These are phyloP conservation scores for Apodemus speciosus DNA, from an alignment of 2,113 vertebrate species.

Conservation along the genomic window DNA sequence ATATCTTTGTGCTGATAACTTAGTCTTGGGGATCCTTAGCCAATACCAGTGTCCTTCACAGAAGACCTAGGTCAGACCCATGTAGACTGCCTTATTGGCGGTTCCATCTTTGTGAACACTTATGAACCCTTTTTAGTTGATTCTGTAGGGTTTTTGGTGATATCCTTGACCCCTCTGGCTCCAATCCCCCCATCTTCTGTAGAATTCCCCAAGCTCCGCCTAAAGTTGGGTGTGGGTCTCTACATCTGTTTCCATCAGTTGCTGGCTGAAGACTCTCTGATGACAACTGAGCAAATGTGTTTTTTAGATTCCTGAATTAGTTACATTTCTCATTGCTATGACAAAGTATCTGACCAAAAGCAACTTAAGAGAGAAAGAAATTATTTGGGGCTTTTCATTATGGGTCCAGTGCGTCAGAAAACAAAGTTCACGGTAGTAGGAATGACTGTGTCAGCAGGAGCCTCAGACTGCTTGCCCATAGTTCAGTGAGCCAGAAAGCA, in stretches of 20 bases:
- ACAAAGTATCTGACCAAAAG: background rate
- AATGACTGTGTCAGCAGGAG: background rate
- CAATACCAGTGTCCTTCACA: background rate
- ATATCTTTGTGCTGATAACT: background rate
- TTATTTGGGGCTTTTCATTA: background rate
- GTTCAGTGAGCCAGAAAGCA: background rate
- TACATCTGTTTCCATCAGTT: background rate
- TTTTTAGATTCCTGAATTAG: background rate
- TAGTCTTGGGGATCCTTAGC: background rate
- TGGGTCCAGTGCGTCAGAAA: background rate
- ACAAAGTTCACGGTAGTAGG: background rate
- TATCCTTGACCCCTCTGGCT: background rate
- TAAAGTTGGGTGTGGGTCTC: background rate
- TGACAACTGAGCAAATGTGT: background rate
- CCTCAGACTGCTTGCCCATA: background rate
- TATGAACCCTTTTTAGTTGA: background rate
- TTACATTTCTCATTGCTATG: background rate
- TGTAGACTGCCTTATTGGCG: background rate
- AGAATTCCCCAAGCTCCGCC: background rate
- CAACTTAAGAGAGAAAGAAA: background rate
- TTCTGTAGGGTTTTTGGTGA: background rate
- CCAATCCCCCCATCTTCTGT: background rate
- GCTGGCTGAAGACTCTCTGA: background rate
- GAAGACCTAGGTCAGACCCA: background rate
- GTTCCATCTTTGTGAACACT: background rate